Conservation (phyloP, 2,797 vertebrate genomes). For the Enteromius viviparus region DNA sequence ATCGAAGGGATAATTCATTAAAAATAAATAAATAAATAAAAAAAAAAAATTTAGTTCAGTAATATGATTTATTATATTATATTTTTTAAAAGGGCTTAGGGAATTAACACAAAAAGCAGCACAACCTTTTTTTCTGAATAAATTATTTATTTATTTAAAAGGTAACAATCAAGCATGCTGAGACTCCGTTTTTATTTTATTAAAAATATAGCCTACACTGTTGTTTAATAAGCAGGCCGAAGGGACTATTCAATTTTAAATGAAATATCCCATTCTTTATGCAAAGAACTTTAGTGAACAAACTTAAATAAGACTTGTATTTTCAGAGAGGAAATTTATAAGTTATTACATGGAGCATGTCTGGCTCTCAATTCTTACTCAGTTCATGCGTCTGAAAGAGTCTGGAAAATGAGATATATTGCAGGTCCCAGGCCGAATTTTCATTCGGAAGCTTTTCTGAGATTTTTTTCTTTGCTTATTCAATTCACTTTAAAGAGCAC, state of each 20-base stretch:
- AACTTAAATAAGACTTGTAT: background rate
- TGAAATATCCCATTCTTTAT: slow-evolving; percentile 14
- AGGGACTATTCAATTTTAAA: background rate
- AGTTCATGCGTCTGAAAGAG: background rate
- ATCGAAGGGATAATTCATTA: no score
- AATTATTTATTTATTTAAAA: background rate
- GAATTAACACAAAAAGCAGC: no score
- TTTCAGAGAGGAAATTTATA: slow-evolving; percentile 25
- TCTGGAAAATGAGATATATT: slow-evolving; percentile 23
- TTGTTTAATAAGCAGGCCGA: background rate
- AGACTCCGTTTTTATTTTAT: background rate
- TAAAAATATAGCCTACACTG: background rate
- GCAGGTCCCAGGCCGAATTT: background rate
- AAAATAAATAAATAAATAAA: no score
- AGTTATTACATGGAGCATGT: background rate
- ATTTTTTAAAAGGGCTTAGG: no score
- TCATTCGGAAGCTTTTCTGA: background rate
- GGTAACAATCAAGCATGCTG: background rate
- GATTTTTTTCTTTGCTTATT: slow-evolving; percentile 15
- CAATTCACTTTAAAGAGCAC: background rate
- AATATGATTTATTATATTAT: no score
- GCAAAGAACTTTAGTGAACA: background rate
- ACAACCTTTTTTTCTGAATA: no score
- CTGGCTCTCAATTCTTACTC: background rate
- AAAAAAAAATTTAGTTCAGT: no score